Conservation (phyloP, 2,888 invertebrate genomes). For the Alsophila aescularia region DNA sequence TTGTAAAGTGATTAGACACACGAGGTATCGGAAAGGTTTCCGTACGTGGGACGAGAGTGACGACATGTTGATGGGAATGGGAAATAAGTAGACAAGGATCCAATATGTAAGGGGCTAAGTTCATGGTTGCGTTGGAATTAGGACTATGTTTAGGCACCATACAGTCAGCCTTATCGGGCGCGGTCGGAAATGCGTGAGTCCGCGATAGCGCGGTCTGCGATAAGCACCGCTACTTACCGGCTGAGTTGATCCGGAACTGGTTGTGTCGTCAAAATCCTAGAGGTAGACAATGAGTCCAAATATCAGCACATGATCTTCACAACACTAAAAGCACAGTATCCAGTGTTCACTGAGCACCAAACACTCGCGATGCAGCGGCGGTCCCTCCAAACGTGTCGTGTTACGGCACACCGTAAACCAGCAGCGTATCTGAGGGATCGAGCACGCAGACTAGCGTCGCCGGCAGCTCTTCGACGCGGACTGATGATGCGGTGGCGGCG, state of each 20-base stretch:
- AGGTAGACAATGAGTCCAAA: slow-evolving; percentile 58
- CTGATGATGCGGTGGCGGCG: slow-evolving; percentile 79
- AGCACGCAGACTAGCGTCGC: slow-evolving; percentile 79
- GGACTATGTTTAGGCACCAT: slow-evolving; percentile 57
- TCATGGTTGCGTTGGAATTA: slow-evolving; percentile 40
- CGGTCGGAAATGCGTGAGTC: slow-evolving; percentile 84
- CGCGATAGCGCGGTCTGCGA: slow-evolving; percentile 80
- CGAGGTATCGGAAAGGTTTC: background rate
- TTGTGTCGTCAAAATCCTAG: slow-evolving; percentile 78
- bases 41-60: background rate
- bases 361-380: slow-evolving; percentile 77
- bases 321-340: slow-evolving; percentile 78
- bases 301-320: slow-evolving; percentile 80
- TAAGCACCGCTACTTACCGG: slow-evolving; percentile 83
- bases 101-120: background rate
- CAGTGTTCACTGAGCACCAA: slow-evolving; percentile 78
- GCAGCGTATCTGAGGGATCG: slow-evolving; percentile 84
- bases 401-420: slow-evolving; percentile 84
- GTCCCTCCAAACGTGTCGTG: slow-evolving; percentile 85
- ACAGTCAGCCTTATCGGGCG: slow-evolving; percentile 76
- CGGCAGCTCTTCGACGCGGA: slow-evolving; percentile 80
- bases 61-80: background rate
- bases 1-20: slow-evolving; percentile 4
- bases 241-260: slow-evolving; percentile 83
- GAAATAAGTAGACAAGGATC: background rate